Conservation (phyloP, 2,888 invertebrate genomes). For the Leptinotarsa juncta region DNA sequence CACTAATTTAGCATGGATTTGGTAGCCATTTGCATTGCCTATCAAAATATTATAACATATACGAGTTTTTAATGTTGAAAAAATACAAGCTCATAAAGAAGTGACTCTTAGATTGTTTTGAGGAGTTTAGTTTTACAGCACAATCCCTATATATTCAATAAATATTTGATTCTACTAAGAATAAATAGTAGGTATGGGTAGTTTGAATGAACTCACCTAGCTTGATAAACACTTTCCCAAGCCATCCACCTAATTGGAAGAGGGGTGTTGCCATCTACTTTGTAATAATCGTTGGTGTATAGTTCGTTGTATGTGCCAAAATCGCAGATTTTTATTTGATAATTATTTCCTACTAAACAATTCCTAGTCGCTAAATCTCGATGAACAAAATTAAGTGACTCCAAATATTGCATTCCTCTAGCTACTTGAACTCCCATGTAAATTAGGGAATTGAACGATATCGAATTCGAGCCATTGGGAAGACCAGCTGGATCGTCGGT, state of each 20-base stretch:
- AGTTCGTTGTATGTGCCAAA: conserved; percentile 87
- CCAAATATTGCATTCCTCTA: conserved; percentile 90
- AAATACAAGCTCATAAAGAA: too few relatives aligned
- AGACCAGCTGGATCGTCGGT: conserved; percentile 72
- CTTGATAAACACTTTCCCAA: conserved; percentile 47
- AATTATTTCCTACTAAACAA: conserved; percentile 85
- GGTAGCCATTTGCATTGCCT: too few relatives aligned
- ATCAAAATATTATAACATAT: too few relatives aligned
- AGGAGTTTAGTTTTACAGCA: too few relatives aligned
- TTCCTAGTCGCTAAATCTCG: conserved; percentile 90
- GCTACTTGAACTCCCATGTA: conserved; percentile 88
- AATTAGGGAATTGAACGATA: conserved; percentile 80
- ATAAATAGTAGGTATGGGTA: not conserved
- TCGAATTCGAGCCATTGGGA: conserved; percentile 72
- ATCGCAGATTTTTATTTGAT: conserved; percentile 85
- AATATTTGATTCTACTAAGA: too few relatives aligned
- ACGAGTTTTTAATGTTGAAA: too few relatives aligned
- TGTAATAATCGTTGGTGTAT: conserved; percentile 85
- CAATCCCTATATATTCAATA: not conserved
- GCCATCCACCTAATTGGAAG: conserved; percentile 73
- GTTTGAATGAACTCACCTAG: conserved; percentile 36
- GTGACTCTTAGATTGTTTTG: too few relatives aligned
- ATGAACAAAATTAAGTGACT: conserved; percentile 90
- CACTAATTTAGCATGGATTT: too few relatives aligned
- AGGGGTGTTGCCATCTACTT: conserved; percentile 80